Evolutionary conservation across 2,888 invertebrate species (phyloP).

Genomic region (Eupithecia inturbata): DNA sequence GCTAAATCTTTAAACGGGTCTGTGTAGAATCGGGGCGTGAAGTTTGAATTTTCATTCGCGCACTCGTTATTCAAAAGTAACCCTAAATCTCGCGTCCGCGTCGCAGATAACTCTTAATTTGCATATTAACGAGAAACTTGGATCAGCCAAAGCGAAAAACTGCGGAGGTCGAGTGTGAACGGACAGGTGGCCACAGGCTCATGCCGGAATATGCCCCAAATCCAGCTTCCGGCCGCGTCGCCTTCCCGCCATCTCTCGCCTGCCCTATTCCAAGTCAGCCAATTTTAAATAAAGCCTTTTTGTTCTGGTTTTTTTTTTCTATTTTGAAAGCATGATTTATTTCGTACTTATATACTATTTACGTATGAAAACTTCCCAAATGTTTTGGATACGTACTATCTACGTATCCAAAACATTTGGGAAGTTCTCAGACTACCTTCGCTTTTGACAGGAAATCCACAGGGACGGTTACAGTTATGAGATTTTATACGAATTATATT

Average conservation of each 20-base stretch:
- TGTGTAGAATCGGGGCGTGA: slow-evolving; percentile 68
- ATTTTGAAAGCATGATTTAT: neutral
- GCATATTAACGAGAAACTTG: slow-evolving; percentile 83
- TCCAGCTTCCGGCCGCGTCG: slow-evolving; percentile 39
- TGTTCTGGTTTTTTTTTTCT: neutral
- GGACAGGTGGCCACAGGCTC: slow-evolving; percentile 68
- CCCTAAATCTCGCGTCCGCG: slow-evolving; percentile 71
- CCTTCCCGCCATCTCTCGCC: slow-evolving; percentile 10
- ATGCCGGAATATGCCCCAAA: slow-evolving; percentile 64
- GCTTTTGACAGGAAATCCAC: neutral
- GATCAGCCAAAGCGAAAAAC: slow-evolving; percentile 78
- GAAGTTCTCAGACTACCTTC: neutral
- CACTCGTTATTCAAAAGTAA: slow-evolving; percentile 69
- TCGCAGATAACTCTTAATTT: slow-evolving; percentile 80
- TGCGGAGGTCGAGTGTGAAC: slow-evolving; percentile 73
- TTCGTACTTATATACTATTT: neutral
- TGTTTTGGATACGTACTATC: no score
- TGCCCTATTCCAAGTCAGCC: slow-evolving; percentile 6
- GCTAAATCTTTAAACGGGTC: slow-evolving; percentile 73
- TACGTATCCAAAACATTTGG: neutral
- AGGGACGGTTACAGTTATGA: neutral
- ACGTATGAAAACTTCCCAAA: neutral
- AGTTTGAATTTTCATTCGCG: slow-evolving; percentile 70
- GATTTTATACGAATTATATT: neutral
- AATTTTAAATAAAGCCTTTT: slow-evolving; percentile 17